Evolutionary conservation across 2,113 vertebrate species (phyloP), one percentile per base, ranked within the genome.

Genomic region (Coregonus clupeaformis): DNA sequence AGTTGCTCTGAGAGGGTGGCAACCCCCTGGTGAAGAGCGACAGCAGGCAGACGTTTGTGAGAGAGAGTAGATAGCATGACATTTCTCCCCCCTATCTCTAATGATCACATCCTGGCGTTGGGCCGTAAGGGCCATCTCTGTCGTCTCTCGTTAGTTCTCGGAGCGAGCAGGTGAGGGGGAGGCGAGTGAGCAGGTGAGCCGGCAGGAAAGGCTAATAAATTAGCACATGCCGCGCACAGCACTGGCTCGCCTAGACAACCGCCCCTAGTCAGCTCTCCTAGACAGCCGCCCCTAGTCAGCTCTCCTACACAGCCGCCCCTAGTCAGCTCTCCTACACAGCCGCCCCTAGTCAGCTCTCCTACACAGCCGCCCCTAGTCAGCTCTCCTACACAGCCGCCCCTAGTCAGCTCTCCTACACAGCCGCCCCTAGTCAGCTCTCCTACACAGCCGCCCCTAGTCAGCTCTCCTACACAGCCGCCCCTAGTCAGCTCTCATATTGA

Each of bases 141-240:
- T 76, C 80, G 73, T 64, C 73, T 69, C 73, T 76, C 47, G 57
- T 85, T 85, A 83, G 72, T 36, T 3, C 22, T 6, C n/a, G 18
- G 47, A 64, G 13, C 27, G 16, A 20, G 22, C 36, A 30, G 70
- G 68, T 76, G 32, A 49, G 60, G 42, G 36, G 68, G 64, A 72
- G 6, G 68, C 24, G 55, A 77, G 25, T 16, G 45, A 25, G 27
- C 72, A 76, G 75, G 55, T 71, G 73, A 76, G 65, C 60, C 29
- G 60, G 29, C 63, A 49, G 36, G 66, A 73, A 72, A 30, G 47
- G 32, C 4, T 71, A 76, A 80, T 80, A 57, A 78, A 77, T 77
- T 65, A 76, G 27, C 71, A n/a, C 52, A 57, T 2, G 24, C 30
- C 14, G 16, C 14, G 16, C 55, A 9, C 22, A 16, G 24, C 47